Conservation (phyloP, 2,113 vertebrate species). For the Thinocorus orbignyianus region DNA sequence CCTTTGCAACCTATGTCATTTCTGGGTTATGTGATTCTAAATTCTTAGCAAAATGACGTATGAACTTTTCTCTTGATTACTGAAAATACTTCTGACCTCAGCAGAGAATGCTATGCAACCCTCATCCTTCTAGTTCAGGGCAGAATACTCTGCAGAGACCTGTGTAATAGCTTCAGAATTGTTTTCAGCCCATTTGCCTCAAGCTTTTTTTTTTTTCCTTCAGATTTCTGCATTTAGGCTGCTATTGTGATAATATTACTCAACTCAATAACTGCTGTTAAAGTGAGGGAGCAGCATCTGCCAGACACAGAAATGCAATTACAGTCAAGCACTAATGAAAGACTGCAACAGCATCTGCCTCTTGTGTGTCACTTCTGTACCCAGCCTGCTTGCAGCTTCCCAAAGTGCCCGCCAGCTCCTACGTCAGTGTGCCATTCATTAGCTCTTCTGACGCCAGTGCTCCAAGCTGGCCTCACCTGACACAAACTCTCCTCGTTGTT, state of each 20-base stretch:
- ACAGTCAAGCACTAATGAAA: conserved; percentile 36
- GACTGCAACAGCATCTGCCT: conserved; percentile 39
- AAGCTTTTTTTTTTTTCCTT: conserved; percentile 7
- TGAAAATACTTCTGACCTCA: not conserved
- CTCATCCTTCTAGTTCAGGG: not conserved
- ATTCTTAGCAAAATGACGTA: not conserved
- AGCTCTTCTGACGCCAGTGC: not conserved
- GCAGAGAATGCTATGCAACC: not conserved
- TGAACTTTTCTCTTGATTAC: not conserved
- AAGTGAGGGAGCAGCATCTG: conserved; percentile 48
- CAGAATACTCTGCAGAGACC: not conserved
- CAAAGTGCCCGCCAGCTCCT: not conserved
- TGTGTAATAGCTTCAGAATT: conserved; percentile 18
- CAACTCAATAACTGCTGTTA: conserved; percentile 21
- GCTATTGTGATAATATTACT: conserved; percentile 21
- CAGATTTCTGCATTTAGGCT: conserved; percentile 39
- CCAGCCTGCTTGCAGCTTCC: not conserved
- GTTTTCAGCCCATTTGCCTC: conserved; percentile 29
- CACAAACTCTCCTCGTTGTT: not conserved
- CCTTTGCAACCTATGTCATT: not conserved
- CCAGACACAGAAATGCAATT: conserved; percentile 52
- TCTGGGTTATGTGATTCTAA: not conserved
- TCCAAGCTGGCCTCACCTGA: not conserved
- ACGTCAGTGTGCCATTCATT: not conserved
- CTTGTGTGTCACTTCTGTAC: conserved; percentile 6